Evolutionary conservation across 2,797 vertebrate genomes (phyloP), one percentile per base, ranked within the genome.

Genomic region (Coregonus suidteri): DNA sequence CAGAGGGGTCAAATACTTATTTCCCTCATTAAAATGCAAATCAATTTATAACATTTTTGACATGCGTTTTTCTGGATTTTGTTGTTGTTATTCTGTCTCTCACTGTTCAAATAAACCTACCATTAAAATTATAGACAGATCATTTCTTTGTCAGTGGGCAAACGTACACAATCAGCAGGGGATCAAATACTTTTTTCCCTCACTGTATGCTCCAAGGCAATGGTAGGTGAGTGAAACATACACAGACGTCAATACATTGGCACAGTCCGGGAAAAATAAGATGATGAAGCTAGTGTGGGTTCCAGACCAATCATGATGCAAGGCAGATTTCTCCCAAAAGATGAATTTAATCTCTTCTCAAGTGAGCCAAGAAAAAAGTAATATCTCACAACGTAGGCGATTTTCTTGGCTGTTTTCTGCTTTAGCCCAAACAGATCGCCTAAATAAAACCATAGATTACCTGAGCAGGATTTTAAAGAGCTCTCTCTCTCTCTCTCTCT

Each of bases 381-480:
- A 70, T 68, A 78, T 82, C 81, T 66, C 37, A 74, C 76, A 81
- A 85, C 56, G 82, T 75, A 15, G 51, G 77, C 80, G 56, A 41
- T 75, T 75, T 77, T 66, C 62, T 64, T 52, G 6, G 79, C 73
- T 16, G 20, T 84, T 78, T 77, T 77, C 82, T 75, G 52, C 73
- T 82, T 84, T 77, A 41, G 74, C 76, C n/a, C 25, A 51, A 65
- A 70, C 35, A 70, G 20, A 64, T 64, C 16, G 30, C 15, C 66
- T 35, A 5, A 13, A 30, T 72, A 11, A 77, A 82, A 77, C 76
- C 79, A 84, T 86, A 80, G 84, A 89, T 90, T 84, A 85, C 85
- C 75, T 52, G 53, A 56, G 68, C 34, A 47, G 66, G 74, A 81
- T 79, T 86, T 84, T 85, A 85, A 79, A 90, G 85, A 88, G 83